Evolutionary conservation across 92 coral and sea anemone genomes (phyloP), one percentile per base, ranked within the genome.

Genomic region (Anthopleura xanthogrammica): DNA sequence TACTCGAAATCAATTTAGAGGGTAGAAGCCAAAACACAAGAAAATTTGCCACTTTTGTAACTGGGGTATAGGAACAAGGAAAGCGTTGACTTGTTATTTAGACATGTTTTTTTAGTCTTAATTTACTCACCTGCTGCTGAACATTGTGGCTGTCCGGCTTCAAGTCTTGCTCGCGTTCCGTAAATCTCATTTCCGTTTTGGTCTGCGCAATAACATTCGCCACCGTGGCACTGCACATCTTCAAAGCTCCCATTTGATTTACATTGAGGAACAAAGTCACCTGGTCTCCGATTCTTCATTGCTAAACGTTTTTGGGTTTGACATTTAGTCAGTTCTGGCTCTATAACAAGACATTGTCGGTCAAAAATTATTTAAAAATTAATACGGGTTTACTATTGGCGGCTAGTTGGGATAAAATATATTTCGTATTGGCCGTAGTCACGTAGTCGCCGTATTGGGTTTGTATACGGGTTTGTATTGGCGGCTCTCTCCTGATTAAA

Each of bases 121-220:
- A 14, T 12, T 4, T 17, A 20, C 79, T 14, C 79, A 91, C 94
- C 94, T 85, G 89, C 87, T 1, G 80, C 81, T 20, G 79, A 55
- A 46, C 94, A 91, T 76, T 82, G 85, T 41, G 94, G 94, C 36
- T 80, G 60, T 60, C 94, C 94, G 3, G 83, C 87, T 73, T 87
- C 91, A 64, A 88, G 78, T 62, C 73, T 83, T 68, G 85, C 88
- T 78, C 92, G 81, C 41, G 99, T 90, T n/a, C 98, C 98, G 43
- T 75, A 87, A 36, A 92, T 82, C 79, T 94, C 98, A 39, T 90
- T 90, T 16, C 99, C 99, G 79, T 90, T 88, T 60, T 82, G 60
- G 83, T 92, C 95, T 42, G 89, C 98, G 80, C 98, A 93, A 80
- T 84, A 91, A 73, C 98, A 93, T 22, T 85, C 87, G 17, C 88